Evolutionary conservation across 1,140 invertebrate genomes (phyloP).

Genomic region (Scylla paramamosain): DNA sequence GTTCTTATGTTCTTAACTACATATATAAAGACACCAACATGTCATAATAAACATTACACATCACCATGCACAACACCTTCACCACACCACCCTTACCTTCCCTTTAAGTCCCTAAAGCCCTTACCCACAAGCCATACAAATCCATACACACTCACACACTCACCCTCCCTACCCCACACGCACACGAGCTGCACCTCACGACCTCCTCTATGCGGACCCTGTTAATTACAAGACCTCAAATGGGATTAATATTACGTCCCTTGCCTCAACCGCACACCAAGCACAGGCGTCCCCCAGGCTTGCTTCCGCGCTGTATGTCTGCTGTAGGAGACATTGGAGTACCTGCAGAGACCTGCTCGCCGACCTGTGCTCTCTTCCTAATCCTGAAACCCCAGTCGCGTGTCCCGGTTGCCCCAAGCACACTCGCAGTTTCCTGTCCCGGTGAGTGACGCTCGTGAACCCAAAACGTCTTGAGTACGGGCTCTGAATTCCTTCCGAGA

Average conservation of each 20-base stretch:
- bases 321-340: background rate
- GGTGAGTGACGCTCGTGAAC: background rate
- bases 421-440: background rate
- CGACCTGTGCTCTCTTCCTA: background rate
- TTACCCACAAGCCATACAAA: too few species aligned
- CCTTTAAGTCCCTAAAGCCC: too few species aligned
- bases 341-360: background rate
- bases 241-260: background rate
- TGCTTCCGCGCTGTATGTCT: background rate
- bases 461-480: background rate
- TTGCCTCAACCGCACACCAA: background rate
- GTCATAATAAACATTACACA: too few species aligned
- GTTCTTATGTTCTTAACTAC: too few species aligned
- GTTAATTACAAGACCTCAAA: background rate
- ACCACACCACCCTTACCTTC: too few species aligned
- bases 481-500: background rate
- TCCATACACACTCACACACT: too few species aligned
- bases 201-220: background rate
- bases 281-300: background rate
- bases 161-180: too few species aligned
- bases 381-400: background rate
- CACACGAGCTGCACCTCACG: too few species aligned
- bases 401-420: background rate
- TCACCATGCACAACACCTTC: too few species aligned
- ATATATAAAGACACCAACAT: too few species aligned